Base-by-base conservation (phyloP, 2,888 invertebrate genomes). In the Himalopsyche kuldschensis region DNA sequence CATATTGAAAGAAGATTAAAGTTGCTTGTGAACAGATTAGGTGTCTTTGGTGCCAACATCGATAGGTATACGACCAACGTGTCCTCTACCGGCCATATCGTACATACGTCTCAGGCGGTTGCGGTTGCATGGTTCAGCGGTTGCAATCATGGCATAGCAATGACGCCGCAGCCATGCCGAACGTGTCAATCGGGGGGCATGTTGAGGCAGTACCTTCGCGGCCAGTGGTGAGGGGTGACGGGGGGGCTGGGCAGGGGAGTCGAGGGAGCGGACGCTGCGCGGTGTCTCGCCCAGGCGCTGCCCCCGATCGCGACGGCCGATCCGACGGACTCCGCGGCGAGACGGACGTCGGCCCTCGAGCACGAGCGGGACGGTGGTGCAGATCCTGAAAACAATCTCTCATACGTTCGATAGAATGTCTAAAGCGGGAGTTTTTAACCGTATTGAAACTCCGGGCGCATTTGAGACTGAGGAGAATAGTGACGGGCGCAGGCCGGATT, bases 181-280 rank as follows among this genome's bases (percentile, higher is more conserved):
- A 41, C 4, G 41, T 41, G 55, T 55, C 55, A 55, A 55, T 55
- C 55, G 55, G 75, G 75, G 15, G 75, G 32, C 75, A 31, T 75
- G 31, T 75, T 32, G 31, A 30, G 32, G 30, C 31, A 80, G 20
- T 83, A 84, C 86, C 86, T 85, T 82, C 90, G 90, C n/a, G 94
- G 92, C 86, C 93, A 93, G 84, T 94, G 94, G 78, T 94, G 93
- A 30, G 96, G 96, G 48, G 96, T 95, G 48, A 94, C 92, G 78
- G 96, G 96, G 76, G 96, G 96, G 69, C 95, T 96, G 47, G 94
- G 90, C 81, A 94, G 93, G 0, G 96, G 96, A 20, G 96, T 95
- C 55, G 93, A 92, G 24, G 96, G 96, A 63, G 96, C 96, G 17
- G 96, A 95, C 78, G 94, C 93, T 15, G 94, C 94, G 31, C 94